Conservation (phyloP, 2,113 vertebrate species). For the Apistogramma diplotaenia region DNA sequence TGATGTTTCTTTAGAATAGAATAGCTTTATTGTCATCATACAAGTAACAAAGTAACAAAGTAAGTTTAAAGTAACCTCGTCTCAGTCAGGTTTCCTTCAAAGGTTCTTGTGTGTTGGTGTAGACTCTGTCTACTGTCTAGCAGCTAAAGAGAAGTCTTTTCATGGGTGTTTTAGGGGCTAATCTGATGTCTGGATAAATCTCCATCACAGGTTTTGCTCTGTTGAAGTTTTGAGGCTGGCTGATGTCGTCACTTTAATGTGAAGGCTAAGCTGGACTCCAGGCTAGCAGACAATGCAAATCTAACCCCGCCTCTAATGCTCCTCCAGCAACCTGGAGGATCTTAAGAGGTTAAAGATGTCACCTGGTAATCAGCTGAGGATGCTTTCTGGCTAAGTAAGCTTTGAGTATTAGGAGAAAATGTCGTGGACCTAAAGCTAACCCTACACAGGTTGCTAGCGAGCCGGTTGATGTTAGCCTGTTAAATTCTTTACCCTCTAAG, state of each 20-base stretch:
- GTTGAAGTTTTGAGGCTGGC: not conserved
- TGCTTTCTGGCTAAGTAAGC: not conserved
- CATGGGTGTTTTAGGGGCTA: not conserved
- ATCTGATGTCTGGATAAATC: not conserved
- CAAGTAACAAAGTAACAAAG: no score
- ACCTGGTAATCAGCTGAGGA: not conserved
- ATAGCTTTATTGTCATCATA: no score
- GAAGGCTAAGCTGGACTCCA: not conserved
- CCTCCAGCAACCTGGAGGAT: not conserved
- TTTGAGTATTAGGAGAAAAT: not conserved
- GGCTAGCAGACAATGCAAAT: not conserved
- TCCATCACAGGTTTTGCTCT: not conserved
- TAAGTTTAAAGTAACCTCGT: not conserved
- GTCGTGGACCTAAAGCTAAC: not conserved
- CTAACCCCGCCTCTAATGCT: not conserved
- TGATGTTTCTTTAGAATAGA: not conserved
- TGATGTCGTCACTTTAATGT: not conserved
- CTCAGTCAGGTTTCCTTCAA: not conserved
- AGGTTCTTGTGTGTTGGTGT: not conserved
- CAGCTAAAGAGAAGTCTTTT: not conserved
- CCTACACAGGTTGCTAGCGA: not conserved
- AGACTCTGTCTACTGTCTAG: not conserved
- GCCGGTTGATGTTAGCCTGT: not conserved
- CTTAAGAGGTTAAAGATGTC: not conserved
- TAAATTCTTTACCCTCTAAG: not conserved